Base-by-base conservation (phyloP, 2,888 invertebrate genomes). In the Drosophila mayaguana region DNA sequence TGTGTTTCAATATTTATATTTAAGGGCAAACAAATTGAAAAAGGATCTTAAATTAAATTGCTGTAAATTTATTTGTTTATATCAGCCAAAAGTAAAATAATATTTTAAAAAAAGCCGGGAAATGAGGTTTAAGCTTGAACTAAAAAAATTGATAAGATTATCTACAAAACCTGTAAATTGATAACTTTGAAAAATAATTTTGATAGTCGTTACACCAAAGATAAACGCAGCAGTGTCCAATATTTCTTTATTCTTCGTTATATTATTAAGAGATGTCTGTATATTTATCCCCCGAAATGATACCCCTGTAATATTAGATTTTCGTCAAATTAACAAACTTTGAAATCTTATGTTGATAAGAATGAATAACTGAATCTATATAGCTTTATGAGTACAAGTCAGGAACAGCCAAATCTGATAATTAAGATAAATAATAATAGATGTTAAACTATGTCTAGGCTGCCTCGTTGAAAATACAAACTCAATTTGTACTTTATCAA, bases 141-240 rank as follows among this genome's bases (percentile, higher is more conserved):
- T 22, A 45, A 22, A 22, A 16, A 43, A 12, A 14, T 9, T 4
- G 2, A n/a, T n/a, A 11, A n/a, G n/a, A 28, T 48, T n/a, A n/a
- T 28, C 28, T 28, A 3, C 12, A 28, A 28, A 4, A n/a, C 9
- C 14, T 22, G 22, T 22, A 12, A 42, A 14, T 50, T 6, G 6
- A 28, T 14, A n/a, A 16, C 20, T n/a, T 16, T 12, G 12, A 14
- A 38, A n/a, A 9, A 57, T 36, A 9, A 45, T 43, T 34, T 34
- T 57, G 2, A 18, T 45, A 20, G 12, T 46, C 45, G 25, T 28
- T 59, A 46, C 28, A 59, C 61, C 61, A 62, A 62, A 62, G 61
- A 62, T 28, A 46, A 38, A 36, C 14, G 18, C 32, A 16, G 16
- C 22, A 18, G 11, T 20, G 2, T 38, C 18, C 20, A 32, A 50